Evolutionary conservation across 2,797 vertebrate genomes (phyloP).

Genomic region (Huso huso): DNA sequence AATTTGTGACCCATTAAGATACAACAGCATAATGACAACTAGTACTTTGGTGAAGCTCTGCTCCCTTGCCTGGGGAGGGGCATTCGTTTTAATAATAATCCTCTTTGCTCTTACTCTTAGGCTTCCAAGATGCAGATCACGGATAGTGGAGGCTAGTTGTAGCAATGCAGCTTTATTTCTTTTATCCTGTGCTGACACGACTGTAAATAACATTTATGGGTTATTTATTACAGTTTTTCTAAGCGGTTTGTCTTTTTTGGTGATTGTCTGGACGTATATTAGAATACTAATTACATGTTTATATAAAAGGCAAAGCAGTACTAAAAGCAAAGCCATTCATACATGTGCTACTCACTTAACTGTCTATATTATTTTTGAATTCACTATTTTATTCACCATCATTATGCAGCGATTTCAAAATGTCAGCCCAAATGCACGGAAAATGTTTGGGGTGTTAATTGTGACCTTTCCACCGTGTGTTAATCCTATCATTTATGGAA

Average conservation of each 20-base stretch:
- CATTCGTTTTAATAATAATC: constrained; percentile 15
- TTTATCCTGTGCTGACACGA: constrained; percentile 26
- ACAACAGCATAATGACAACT: too few species aligned
- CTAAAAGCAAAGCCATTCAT: constrained; percentile 23
- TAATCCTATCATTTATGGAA: constrained; percentile 27
- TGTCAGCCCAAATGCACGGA: constrained; percentile 14
- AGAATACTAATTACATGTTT: constrained; percentile 20
- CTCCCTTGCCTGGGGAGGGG: too few species aligned
- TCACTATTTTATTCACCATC: constrained; percentile 9
- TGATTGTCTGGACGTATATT: constrained; percentile 22
- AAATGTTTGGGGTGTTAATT: constrained; percentile 19
- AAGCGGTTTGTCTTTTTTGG: constrained; percentile 8
- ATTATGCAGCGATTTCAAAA: constrained; percentile 19
- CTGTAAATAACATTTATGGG: constrained; percentile 27
- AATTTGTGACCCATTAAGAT: too few species aligned
- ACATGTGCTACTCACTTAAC: constrained; percentile 24
- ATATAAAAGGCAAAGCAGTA: constrained; percentile 9
- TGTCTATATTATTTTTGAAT: constrained; percentile 21
- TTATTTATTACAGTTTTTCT: constrained; percentile 16
- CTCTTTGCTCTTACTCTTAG: constrained; percentile 26
- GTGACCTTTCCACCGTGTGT: constrained; percentile 18
- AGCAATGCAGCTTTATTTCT: constrained; percentile 20
- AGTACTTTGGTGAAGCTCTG: too few species aligned
- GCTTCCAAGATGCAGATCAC: constrained; percentile 21
- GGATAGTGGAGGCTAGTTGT: constrained; percentile 23